phyloP scores from a whole-genome alignment of 1,140 invertebrate genomes.

The Goniozus legneri region DNA sequence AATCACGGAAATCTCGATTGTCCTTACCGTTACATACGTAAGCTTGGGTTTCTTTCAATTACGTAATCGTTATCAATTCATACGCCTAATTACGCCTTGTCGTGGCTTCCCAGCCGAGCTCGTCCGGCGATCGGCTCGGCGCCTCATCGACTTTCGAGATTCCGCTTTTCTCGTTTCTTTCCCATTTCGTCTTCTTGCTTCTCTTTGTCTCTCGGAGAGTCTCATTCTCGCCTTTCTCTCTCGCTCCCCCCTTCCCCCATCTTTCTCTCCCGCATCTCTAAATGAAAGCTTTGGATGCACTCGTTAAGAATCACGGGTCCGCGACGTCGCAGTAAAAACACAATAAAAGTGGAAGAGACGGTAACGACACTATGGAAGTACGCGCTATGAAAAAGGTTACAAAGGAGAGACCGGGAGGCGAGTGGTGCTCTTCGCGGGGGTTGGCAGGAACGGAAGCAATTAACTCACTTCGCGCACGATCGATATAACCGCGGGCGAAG shows the following conservation, averaged over 20 bases:
- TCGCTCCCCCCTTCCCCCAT: neutral
- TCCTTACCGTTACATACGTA: too few species aligned
- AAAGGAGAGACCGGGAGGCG: neutral
- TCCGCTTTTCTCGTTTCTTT: too few species aligned
- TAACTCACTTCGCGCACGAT: conserved; percentile 23
- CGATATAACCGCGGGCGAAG: conserved; percentile 23
- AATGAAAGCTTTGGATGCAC: neutral
- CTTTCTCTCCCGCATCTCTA: neutral
- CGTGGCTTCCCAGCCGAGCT: too few species aligned
- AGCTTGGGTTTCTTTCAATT: too few species aligned
- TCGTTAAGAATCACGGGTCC: neutral
- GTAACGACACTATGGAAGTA: conserved; percentile 11
- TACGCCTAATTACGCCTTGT: too few species aligned
- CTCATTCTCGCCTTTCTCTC: neutral
- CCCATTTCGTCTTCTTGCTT: too few species aligned
- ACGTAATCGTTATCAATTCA: too few species aligned
- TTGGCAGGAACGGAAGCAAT: conserved; percentile 11
- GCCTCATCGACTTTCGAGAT: too few species aligned
- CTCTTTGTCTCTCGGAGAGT: too few species aligned
- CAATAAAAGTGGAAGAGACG: neutral
- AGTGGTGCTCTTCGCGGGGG: too few species aligned
- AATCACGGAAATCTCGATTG: too few species aligned
- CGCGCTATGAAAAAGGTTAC: neutral
- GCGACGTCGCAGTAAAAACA: neutral
- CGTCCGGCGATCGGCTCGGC: too few species aligned